A percentile compares a stretch with the other conserved stretches of the same genome.
Conservation (phyloP, 2,113 vertebrate genomes). For the Calcarius ornatus region DNA sequence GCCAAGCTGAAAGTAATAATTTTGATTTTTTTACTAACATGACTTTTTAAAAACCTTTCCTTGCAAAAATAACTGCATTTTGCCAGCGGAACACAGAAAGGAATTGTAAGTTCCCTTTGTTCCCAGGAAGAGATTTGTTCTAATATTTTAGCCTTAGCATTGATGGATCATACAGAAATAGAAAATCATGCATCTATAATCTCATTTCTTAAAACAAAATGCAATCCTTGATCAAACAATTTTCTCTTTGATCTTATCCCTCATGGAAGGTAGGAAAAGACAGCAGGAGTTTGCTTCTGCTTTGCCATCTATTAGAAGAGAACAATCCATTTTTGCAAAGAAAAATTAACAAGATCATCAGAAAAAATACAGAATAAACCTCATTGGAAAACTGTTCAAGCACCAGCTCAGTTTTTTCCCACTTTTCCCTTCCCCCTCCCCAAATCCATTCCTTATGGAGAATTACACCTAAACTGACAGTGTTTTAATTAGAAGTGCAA, state of each 20-base stretch:
- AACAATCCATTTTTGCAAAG: neutral
- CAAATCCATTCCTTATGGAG: slow-evolving; percentile 30
- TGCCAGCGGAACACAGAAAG: neutral
- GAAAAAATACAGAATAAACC: slow-evolving; percentile 30
- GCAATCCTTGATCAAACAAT: slow-evolving; percentile 17
- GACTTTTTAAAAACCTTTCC: neutral
- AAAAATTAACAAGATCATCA: slow-evolving; percentile 36
- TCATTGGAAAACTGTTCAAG: slow-evolving; percentile 1
- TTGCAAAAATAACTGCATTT: neutral
- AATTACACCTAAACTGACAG: slow-evolving; percentile 62
- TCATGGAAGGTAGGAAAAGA: neutral
- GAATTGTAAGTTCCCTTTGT: neutral
- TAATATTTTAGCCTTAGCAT: neutral
- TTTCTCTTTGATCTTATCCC: slow-evolving; percentile 63
- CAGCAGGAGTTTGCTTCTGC: slow-evolving; percentile 15
- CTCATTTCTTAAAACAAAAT: slow-evolving; percentile 49
- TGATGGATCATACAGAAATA: slow-evolving; percentile 11
- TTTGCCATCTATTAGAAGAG: slow-evolving; percentile 31
- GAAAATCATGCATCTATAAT: neutral
- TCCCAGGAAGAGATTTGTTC: neutral
- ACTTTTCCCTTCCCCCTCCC: neutral
- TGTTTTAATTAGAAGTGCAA: slow-evolving; percentile 70
- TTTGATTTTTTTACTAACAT: neutral
- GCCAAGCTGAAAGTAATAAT: neutral
- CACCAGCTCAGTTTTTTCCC: neutral